These are phyloP conservation scores for Ephestia elutella DNA, from an alignment of 1,140 invertebrate genomes.

Conservation along the genomic window DNA sequence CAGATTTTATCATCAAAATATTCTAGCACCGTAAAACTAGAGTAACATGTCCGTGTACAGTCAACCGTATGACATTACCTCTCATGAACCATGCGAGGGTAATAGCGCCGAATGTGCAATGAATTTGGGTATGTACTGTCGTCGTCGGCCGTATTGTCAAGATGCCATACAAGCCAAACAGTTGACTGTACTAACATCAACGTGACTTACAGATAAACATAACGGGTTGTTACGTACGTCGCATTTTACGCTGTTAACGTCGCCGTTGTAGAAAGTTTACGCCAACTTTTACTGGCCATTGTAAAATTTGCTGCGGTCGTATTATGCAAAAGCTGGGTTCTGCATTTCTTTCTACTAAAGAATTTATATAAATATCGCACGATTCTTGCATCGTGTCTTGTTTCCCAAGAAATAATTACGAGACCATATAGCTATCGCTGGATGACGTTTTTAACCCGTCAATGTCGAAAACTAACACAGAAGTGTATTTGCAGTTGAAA, in stretches of 20 bases:
- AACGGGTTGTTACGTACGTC: background rate
- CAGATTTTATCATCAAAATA: no score
- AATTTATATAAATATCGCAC: background rate
- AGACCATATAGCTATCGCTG: no score
- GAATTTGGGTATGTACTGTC: no score
- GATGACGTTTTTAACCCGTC: no score
- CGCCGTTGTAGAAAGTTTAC: background rate
- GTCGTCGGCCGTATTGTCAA: no score
- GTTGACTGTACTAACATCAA: background rate
- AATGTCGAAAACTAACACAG: no score
- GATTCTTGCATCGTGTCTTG: background rate
- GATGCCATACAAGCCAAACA: no score
- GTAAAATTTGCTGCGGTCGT: background rate
- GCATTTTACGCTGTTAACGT: background rate
- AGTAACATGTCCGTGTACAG: background rate
- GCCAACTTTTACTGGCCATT: conserved; percentile 1
- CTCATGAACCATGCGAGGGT: no score
- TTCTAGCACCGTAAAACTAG: background rate
- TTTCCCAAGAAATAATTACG: no score
- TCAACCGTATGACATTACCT: no score
- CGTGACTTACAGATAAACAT: background rate
- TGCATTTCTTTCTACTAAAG: background rate
- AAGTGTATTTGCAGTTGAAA: no score
- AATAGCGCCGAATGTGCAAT: no score
- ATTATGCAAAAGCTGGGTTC: background rate